A percentile compares a stretch with the other conserved stretches of the same genome.
phyloP scores from a whole-genome alignment of 1,140 invertebrate species.

The Apis dorsata region DNA sequence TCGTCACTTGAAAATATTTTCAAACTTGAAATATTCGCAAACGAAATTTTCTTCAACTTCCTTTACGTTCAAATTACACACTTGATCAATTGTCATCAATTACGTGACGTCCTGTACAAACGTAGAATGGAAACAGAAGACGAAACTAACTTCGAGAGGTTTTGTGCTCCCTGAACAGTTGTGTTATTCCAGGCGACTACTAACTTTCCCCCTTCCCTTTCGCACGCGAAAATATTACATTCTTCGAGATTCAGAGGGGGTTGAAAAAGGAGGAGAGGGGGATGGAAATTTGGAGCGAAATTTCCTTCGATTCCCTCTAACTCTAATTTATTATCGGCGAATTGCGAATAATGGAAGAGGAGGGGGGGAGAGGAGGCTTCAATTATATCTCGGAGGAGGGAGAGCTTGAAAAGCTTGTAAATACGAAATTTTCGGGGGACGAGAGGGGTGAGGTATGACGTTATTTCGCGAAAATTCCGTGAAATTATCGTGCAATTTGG shows the following conservation, averaged over 20 bases:
- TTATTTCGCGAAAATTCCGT: conserved; percentile 42
- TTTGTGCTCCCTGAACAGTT: conserved; percentile 38
- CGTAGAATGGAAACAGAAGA: not conserved
- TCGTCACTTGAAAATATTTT: too few species aligned
- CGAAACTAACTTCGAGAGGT: conserved; percentile 57
- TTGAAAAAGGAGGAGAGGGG: not conserved
- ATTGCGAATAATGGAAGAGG: conserved; percentile 2
- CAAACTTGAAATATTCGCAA: too few species aligned
- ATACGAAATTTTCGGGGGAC: conserved; percentile 16
- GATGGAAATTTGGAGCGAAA: not conserved
- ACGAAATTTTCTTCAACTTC: too few species aligned
- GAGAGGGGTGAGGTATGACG: not conserved
- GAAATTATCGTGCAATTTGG: conserved; percentile 30
- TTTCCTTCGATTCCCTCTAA: conserved; percentile 34
- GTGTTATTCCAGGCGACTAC: conserved; percentile 55
- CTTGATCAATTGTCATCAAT: too few species aligned
- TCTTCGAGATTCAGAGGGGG: conserved; percentile 38
- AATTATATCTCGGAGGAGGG: conserved; percentile 20
- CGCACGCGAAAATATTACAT: conserved; percentile 21
- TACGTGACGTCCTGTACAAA: too few species aligned
- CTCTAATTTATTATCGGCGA: conserved; percentile 38
- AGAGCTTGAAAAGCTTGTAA: conserved; percentile 30
- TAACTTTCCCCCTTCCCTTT: conserved; percentile 16
- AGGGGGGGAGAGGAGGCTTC: not conserved
- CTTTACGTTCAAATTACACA: too few species aligned